These are phyloP conservation scores for Metopia argyrocephala DNA, from an alignment of 2,888 invertebrate species.

Conservation along the genomic window DNA sequence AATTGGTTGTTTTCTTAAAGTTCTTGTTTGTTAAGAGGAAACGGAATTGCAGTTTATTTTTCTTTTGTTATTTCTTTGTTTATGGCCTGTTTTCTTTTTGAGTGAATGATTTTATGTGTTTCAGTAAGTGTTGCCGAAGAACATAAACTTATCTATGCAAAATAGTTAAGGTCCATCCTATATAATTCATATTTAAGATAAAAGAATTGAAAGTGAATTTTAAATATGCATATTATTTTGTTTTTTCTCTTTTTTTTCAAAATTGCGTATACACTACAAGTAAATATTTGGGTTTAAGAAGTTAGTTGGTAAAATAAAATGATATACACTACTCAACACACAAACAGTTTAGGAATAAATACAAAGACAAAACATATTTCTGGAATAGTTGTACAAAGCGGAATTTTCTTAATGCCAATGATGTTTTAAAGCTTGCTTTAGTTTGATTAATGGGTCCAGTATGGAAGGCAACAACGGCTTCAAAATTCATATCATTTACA, in stretches of 20 bases:
- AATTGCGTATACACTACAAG: background rate
- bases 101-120: background rate
- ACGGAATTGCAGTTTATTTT: conserved; percentile 51
- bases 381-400: too few relatives aligned
- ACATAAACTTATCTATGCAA: conserved; percentile 42
- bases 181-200: conserved; percentile 26
- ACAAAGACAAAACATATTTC: too few relatives aligned
- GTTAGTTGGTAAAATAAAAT: background rate
- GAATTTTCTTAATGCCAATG: too few relatives aligned
- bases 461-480: too few relatives aligned
- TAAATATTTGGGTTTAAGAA: background rate
- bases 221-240: background rate
- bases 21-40: conserved; percentile 37
- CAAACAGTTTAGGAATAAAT: too few relatives aligned
- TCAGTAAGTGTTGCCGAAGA: background rate
- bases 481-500: too few relatives aligned
- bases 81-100: background rate
- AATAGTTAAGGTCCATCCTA: conserved; percentile 23
- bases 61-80: background rate
- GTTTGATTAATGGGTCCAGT: too few relatives aligned
- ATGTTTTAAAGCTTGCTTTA: too few relatives aligned
- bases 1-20: conserved; percentile 34
- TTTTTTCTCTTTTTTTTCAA: background rate
- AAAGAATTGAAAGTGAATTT: conserved; percentile 22
- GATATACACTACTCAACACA: background rate